Evolutionary conservation across 2,888 invertebrate genomes (phyloP).

Genomic region (Thereva unica): DNA sequence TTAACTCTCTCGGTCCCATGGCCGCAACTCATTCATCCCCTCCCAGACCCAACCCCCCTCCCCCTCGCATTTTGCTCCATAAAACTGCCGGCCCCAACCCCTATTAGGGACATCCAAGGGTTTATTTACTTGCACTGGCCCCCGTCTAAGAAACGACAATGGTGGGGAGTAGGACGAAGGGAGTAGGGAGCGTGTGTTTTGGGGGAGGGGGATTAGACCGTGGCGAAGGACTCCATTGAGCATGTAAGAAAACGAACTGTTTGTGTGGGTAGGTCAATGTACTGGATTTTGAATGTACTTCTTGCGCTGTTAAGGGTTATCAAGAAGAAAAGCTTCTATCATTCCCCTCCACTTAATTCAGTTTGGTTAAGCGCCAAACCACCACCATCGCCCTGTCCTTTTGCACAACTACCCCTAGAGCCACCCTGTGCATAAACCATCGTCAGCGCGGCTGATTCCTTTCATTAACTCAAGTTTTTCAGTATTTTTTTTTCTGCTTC

Average conservation of each 20-base stretch:
- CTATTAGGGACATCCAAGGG: constrained; percentile 17
- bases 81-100: neutral
- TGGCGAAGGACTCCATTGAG: constrained; percentile 17
- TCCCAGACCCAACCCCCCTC: neutral
- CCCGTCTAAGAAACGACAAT: constrained; percentile 20
- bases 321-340: constrained; percentile 36
- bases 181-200: neutral
- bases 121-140: constrained; percentile 30
- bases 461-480: too few relatives aligned
- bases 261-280: constrained; percentile 59
- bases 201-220: neutral
- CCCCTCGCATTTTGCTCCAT: constrained; percentile 1
- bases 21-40: neutral
- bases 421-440: too few relatives aligned
- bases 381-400: too few relatives aligned
- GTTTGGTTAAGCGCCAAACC: too few relatives aligned
- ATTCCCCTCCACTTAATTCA: neutral
- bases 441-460: too few relatives aligned
- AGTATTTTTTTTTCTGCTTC: too few relatives aligned
- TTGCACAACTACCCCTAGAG: too few relatives aligned
- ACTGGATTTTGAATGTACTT: constrained; percentile 51
- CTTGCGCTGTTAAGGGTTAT: constrained; percentile 38
- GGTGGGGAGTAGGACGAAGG: neutral
- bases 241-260: constrained; percentile 42
- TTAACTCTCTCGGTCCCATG: constrained; percentile 3